A percentile compares a stretch with the other conserved stretches of the same genome.
phyloP scores from a whole-genome alignment of 2,797 vertebrate genomes.

The Hafferia zeledoni region DNA sequence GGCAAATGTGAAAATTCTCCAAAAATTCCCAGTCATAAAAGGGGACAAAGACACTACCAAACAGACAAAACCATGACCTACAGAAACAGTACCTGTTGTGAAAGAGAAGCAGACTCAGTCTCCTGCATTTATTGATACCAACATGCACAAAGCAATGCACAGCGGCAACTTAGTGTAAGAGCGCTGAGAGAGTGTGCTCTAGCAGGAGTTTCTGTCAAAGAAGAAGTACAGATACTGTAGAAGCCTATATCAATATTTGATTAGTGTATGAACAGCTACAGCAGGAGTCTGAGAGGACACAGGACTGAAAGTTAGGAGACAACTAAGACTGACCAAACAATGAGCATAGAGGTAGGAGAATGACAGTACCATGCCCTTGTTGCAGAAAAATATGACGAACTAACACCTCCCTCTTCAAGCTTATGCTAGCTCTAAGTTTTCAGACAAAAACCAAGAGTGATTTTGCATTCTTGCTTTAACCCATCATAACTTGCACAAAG shows the following conservation, averaged over 20 bases:
- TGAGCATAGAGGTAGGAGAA: neutral
- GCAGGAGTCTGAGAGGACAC: neutral
- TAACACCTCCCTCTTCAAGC: neutral
- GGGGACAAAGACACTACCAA: neutral
- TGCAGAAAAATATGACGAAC: neutral
- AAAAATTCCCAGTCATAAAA: neutral
- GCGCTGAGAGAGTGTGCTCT: slow-evolving; percentile 19
- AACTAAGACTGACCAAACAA: neutral
- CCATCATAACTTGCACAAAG: neutral
- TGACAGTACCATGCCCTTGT: neutral
- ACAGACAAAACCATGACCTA: slow-evolving; percentile 16
- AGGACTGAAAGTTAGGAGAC: neutral
- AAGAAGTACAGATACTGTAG: slow-evolving; percentile 57
- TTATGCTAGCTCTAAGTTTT: neutral
- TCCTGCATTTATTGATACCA: slow-evolving; percentile 57
- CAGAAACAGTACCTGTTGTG: slow-evolving; percentile 49
- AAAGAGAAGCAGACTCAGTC: slow-evolving; percentile 44
- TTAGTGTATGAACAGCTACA: slow-evolving; percentile 14
- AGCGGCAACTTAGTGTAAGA: slow-evolving; percentile 28
- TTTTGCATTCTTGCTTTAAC: neutral
- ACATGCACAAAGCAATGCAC: slow-evolving; percentile 49
- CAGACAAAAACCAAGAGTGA: neutral
- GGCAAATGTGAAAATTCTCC: neutral
- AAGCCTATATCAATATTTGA: neutral
- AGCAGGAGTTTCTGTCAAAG: slow-evolving; percentile 61